These are phyloP conservation scores for Bombus haemorrhoidalis DNA, from an alignment of 1,140 invertebrate species.

Conservation along the genomic window DNA sequence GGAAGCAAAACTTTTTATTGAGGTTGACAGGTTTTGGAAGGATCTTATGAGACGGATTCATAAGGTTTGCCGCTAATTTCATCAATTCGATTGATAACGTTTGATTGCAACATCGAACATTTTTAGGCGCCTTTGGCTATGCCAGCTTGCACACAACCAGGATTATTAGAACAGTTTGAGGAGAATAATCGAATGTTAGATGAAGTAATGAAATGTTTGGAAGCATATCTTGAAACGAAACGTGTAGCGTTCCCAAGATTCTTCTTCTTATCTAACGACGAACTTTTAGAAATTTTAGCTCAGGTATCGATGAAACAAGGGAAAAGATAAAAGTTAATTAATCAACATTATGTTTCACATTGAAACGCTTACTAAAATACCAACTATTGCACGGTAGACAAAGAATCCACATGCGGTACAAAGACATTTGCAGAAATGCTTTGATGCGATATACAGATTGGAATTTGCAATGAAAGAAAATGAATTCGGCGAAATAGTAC, in stretches of 20 bases:
- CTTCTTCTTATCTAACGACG: conserved; percentile 97
- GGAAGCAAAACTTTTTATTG: conserved; percentile 91
- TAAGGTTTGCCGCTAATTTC: conserved; percentile 81
- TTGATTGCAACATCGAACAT: background rate
- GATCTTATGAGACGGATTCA: conserved; percentile 90
- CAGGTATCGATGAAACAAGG: conserved; percentile 83
- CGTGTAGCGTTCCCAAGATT: conserved; percentile 95
- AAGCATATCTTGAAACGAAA: conserved; percentile 93
- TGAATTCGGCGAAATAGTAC: conserved; percentile 71
- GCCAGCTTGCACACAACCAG: conserved; percentile 86
- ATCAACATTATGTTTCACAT: background rate
- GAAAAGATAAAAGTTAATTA: background rate
- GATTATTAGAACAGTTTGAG: conserved; percentile 87
- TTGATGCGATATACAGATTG: conserved; percentile 91
- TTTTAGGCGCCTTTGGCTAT: conserved; percentile 87
- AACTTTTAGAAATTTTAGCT: conserved; percentile 95
- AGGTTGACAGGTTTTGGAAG: conserved; percentile 94
- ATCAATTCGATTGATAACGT: background rate
- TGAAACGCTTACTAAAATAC: background rate
- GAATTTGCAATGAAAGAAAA: conserved; percentile 85
- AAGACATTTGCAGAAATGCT: conserved; percentile 94
- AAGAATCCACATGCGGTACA: conserved; percentile 94
- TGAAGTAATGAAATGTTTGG: conserved; percentile 91
- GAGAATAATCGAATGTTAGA: conserved; percentile 91
- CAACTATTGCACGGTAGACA: conserved; percentile 79